Evolutionary conservation across 53 echinoderm and acorn worm genomes (phyloP).

Genomic region (Echinometra lucunter): DNA sequence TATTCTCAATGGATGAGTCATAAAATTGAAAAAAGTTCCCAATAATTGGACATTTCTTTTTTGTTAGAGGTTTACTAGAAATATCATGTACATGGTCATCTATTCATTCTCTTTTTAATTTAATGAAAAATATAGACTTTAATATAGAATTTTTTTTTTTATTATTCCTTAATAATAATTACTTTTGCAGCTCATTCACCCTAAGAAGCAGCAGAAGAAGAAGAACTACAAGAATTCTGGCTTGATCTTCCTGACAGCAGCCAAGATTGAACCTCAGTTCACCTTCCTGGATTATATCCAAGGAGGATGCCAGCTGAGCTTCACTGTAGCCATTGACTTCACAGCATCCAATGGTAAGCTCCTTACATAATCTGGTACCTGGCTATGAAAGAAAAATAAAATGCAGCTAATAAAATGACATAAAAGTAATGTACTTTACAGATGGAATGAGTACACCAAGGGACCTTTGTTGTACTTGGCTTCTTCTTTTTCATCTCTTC

Average conservation of each 20-base stretch:
- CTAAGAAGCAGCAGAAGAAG: constrained; percentile 90
- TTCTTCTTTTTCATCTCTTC: too few species aligned
- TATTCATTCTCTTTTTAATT: neutral
- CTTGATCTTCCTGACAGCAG: constrained; percentile 73
- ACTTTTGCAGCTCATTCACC: constrained; percentile 78
- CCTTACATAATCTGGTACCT: too few species aligned
- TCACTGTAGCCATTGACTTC: constrained; percentile 93
- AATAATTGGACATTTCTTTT: neutral
- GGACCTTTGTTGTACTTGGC: too few species aligned
- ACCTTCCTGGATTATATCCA: constrained; percentile 94
- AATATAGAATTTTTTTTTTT: too few species aligned
- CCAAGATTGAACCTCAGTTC: constrained; percentile 78
- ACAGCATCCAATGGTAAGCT: constrained; percentile 97
- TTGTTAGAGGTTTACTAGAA: neutral
- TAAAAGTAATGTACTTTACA: too few species aligned
- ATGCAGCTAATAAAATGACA: too few species aligned
- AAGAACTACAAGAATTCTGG: constrained; percentile 90
- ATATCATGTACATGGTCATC: neutral
- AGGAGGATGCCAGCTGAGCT: constrained; percentile 88
- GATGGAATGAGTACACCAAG: too few species aligned
- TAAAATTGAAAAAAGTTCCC: neutral
- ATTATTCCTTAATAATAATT: neutral
- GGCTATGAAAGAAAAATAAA: too few species aligned
- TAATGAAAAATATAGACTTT: neutral
- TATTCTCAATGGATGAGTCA: neutral